Conservation (phyloP, 2,888 invertebrate species). For the Drosophila borborema region DNA sequence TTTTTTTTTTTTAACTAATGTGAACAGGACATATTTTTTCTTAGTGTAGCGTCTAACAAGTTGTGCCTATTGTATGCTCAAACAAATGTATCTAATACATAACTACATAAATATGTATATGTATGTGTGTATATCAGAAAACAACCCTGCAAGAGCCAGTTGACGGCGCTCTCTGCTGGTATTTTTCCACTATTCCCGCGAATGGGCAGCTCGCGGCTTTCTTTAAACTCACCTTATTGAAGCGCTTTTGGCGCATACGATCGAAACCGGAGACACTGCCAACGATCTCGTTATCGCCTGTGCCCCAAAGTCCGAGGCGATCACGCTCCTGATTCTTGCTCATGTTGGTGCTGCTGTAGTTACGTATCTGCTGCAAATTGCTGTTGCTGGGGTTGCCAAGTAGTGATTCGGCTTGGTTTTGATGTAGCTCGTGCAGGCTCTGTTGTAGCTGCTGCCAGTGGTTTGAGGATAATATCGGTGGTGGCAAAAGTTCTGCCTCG, state of each 20-base stretch:
- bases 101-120: not conserved
- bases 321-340: conserved; percentile 68
- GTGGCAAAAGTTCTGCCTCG: conserved; percentile 39
- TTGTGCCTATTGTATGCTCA: conserved; percentile 21
- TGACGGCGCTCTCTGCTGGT: conserved; percentile 45
- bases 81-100: conserved; percentile 1
- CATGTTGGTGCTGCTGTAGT: conserved; percentile 34
- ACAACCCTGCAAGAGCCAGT: conserved; percentile 49
- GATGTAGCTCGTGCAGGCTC: conserved; percentile 54
- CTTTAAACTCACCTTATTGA: conserved; percentile 82
- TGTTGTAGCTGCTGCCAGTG: conserved; percentile 63
- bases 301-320: conserved; percentile 82
- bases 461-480: conserved; percentile 61
- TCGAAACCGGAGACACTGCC: conserved; percentile 82
- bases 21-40: conserved; percentile 1
- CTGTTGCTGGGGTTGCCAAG: conserved; percentile 27
- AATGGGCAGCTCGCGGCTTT: conserved; percentile 7
- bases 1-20: not conserved
- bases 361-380: conserved; percentile 56
- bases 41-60: conserved; percentile 50
- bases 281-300: conserved; percentile 81
- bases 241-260: conserved; percentile 81
- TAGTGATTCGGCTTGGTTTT: conserved; percentile 34
- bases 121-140: conserved; percentile 20
- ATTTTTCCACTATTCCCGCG: conserved; percentile 66